Base-by-base conservation (phyloP, 2,113 vertebrate species). In the Pavo muticus region DNA sequence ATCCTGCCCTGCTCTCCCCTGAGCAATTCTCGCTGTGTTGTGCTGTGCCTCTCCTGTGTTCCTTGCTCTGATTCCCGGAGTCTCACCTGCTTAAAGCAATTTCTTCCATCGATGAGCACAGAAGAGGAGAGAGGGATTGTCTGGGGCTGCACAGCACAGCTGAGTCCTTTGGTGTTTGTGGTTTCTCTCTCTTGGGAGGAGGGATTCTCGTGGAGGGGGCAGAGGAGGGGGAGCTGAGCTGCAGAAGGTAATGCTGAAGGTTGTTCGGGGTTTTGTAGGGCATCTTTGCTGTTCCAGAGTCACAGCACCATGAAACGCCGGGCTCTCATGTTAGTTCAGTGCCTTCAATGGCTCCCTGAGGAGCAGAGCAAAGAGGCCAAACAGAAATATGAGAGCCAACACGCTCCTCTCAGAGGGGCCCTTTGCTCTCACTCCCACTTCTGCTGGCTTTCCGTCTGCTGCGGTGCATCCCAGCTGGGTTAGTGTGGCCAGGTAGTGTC, bases 81-180 rank as follows among this genome's bases (percentile, higher is more conserved):
- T 21, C 73, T 91, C 54, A 84, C 83, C 91, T 94, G 88, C 85
- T 93, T 78, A 45, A 91, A 88, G 44, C 1, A 8, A 78, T 95
- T 91, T 84, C 35, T 78, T 78, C 87, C 85, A 8, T 42, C 64
- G 27, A 4, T 56, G 75, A 68, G 9, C 60, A 44, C 50, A 15
- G 39, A 16, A 60, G 71, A 63, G 65, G 45, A 44, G 48, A 47
- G 63, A 54, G 79, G 71, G 42, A 8, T 16, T n/a, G 76, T 47
- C 54, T 6, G 9, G 21, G 72, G 86, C 65, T 32, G 72, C 32
- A 39, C 40, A 56, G 75, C 69, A 21, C 78, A 37, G 64, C 82
- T 84, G 39, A 7, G 27, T 32, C 9, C 68, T 67, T 68, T 9
- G 24, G 17, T 27, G 9, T 60, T 74, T 44, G 85, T 44, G 84